These are phyloP conservation scores for Oryzias sinensis DNA, from an alignment of 2,797 vertebrate species.

Conservation along the genomic window DNA sequence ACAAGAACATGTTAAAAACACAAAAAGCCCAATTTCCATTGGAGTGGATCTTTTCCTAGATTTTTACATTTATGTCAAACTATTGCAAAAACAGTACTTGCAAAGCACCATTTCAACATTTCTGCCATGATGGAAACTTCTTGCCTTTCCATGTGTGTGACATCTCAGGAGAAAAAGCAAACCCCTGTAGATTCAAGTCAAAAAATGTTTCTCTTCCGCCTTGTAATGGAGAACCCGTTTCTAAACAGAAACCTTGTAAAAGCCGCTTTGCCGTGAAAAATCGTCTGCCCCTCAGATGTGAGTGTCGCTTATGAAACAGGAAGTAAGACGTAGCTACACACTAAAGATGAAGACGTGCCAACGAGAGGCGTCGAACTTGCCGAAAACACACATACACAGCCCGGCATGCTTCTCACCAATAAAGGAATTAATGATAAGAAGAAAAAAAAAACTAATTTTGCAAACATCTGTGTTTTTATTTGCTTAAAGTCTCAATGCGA, in stretches of 20 bases:
- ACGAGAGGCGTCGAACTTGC: constrained; percentile 31
- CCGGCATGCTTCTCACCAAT: constrained; percentile 66
- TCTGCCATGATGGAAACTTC: no score
- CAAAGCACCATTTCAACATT: no score
- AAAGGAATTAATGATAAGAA: constrained; percentile 45
- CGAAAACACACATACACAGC: constrained; percentile 53
- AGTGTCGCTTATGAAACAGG: constrained; percentile 27
- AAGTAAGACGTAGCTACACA: constrained; percentile 17
- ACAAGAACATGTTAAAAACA: no score
- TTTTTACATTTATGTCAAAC: no score
- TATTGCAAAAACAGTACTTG: no score
- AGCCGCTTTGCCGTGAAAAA: constrained; percentile 35
- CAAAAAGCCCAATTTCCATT: no score
- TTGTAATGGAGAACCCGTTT: no score
- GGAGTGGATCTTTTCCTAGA: no score
- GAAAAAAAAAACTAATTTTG: constrained; percentile 29
- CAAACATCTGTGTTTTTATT: constrained; percentile 52
- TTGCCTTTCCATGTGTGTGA: no score
- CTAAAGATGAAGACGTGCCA: constrained; percentile 21
- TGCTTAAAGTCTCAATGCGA: constrained; percentile 56
- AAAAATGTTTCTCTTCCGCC: no score
- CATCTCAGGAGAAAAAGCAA: not conserved
- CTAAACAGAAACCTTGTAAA: constrained; percentile 8
- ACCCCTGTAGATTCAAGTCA: constrained; percentile 2
- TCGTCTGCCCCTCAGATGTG: constrained; percentile 26